Evolutionary conservation across 2,113 vertebrate species (phyloP), one percentile per base, ranked within the genome.

Genomic region (Erpornis zantholeuca): DNA sequence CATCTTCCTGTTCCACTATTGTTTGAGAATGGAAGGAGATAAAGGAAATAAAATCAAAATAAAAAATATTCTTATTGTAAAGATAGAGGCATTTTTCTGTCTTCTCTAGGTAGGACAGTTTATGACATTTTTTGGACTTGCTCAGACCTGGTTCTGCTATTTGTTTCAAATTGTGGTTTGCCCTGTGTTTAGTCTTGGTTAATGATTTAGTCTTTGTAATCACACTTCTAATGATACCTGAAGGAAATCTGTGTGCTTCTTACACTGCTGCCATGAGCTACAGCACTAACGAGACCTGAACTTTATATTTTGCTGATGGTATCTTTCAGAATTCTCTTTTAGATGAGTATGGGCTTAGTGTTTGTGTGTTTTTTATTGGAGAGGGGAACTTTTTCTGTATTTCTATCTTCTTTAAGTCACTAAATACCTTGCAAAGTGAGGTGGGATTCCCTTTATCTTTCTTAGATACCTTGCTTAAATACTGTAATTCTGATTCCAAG

Each of bases 211-310:
- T n/a, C n/a, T 10, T 18, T 61, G n/a, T 65, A 72, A 17, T 52
- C 70, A 22, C 2, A 1, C 25, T 69, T 70, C 3, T 49, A 17
- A 22, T 10, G 36, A 18, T 15, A 6, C 7, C 1, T 0, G 25
- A 6, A 35, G 65, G 56, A 71, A 40, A 28, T 82, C 36, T 9
- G 7, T 29, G 5, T 29, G 21, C 38, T 81, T 11, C 45, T 45
- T n/a, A 3, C 6, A 56, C 9, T 31, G 25, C 33, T 88, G n/a
- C n/a, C 14, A 13, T 29, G 53, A 33, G 45, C 49, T 69, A 50
- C n/a, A 64, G 40, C 27, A 56, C 9, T 35, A 31, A 36, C 0
- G 1, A 70, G 40, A 60, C 27, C 35, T 5, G 4, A 33, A 40
- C 29, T 66, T 68, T 14, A 28, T 38, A 45, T 31, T 91, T 73